Conservation (phyloP, 2,113 vertebrate genomes). For the Carassius gibelio region DNA sequence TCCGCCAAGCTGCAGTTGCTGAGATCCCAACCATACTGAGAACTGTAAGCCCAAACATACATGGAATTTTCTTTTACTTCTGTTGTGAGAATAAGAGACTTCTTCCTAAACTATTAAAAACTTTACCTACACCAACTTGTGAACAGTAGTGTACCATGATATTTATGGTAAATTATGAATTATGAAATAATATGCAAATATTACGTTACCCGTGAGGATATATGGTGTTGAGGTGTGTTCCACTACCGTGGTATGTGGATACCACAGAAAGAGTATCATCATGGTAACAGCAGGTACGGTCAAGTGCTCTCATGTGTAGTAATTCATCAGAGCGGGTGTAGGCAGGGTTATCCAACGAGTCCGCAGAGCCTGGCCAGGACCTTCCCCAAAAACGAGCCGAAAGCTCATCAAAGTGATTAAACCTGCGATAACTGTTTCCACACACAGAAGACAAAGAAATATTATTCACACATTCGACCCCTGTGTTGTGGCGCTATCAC, state of each 20-base stretch:
- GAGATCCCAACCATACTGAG: constrained; percentile 78
- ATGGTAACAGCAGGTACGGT: constrained; percentile 79
- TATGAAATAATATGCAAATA: neutral
- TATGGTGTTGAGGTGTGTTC: constrained; percentile 71
- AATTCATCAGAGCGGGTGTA: constrained; percentile 86
- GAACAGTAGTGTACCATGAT: neutral
- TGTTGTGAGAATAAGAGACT: neutral
- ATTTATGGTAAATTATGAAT: neutral
- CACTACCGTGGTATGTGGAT: constrained; percentile 75
- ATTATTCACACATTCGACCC: neutral
- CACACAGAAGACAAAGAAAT: neutral
- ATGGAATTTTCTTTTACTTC: neutral
- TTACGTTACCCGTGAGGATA: constrained; percentile 72
- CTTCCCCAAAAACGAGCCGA: constrained; percentile 83
- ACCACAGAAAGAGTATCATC: constrained; percentile 75
- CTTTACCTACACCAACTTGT: neutral
- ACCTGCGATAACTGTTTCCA: constrained; percentile 80
- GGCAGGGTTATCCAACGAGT: constrained; percentile 83
- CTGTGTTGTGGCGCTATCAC: neutral
- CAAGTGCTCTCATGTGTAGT: constrained; percentile 79
- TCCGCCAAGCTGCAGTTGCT: constrained; percentile 84
- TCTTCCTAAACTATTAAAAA: neutral
- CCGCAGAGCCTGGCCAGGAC: constrained; percentile 76
- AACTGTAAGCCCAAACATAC: constrained; percentile 66
- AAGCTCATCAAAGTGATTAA: constrained; percentile 88